Base-by-base conservation (phyloP, 2,113 vertebrate genomes). In the Microcebus tavaratra region DNA sequence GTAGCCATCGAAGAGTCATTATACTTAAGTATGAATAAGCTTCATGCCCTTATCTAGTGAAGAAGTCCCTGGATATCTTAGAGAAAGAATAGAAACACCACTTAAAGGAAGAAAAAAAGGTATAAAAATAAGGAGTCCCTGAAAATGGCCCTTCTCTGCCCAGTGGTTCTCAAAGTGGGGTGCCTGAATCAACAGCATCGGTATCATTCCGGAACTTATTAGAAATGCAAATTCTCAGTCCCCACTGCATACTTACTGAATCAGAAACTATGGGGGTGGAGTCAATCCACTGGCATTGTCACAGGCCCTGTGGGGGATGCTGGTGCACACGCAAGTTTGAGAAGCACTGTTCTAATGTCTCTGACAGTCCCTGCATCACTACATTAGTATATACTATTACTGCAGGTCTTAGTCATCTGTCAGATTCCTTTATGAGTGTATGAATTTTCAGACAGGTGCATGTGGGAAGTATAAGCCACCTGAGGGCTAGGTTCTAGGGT, bases 31-130 rank as follows among this genome's bases (percentile, higher is more conserved):
- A 8, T 61, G 29, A 89, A 36, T 53, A 81, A 8, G 61, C 82
- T 53, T 45, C 53, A 45, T 61, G 23, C 2, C 36, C 31, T 88
- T 70, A 31, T 68, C 50, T 55, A 65, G 42, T 63, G 2, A 95
- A 11, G 14, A 92, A 29, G 18, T 8, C 8, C 34, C n/a, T 76
- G 36, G 15, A 70, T 65, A 17, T 61, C 55, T 68, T 65, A 84
- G 8, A 48, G 61, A 88, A 92, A 72, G 29, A 83, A 75, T 0
- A 79, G 15, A 91, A 53, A 8, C 55, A 67, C 0, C 31, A 61
- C 94, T 83, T 50, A 95, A 95, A 79, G 73, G 48, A 91, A 39
- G 27, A 75, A 80, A 90, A 90, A 88, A 88, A 7, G 36, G 12
- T 70, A 72, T 8, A 61, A 34, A 34, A 45, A 27, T 45, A 36